Evolutionary conservation across 2,113 vertebrate species (phyloP).

Genomic region (Perognathus longimembris): DNA sequence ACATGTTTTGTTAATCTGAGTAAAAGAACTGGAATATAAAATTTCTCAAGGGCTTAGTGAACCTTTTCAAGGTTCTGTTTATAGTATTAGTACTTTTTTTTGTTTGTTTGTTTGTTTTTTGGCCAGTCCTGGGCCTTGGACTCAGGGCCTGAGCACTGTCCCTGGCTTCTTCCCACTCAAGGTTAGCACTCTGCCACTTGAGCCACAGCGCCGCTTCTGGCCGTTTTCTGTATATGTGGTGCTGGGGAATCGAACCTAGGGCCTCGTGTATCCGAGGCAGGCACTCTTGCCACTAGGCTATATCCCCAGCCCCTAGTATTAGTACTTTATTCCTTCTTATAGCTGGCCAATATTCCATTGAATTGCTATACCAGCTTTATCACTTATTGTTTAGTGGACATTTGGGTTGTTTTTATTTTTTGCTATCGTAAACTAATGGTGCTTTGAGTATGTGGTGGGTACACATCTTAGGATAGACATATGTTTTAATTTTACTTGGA

Average conservation of each 20-base stretch:
- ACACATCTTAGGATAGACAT: neutral
- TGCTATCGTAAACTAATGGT: neutral
- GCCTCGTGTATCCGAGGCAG: too few relatives aligned
- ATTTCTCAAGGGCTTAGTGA: neutral
- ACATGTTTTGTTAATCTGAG: constrained; percentile 24
- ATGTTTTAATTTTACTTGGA: constrained; percentile 29
- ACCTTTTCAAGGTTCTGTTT: constrained; percentile 22
- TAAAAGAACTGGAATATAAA: constrained; percentile 1
- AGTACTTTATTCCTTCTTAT: constrained; percentile 31
- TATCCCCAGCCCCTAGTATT: too few relatives aligned
- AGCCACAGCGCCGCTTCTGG: too few relatives aligned
- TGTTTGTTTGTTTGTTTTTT: too few relatives aligned
- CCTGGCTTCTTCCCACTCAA: too few relatives aligned
- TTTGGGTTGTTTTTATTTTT: constrained; percentile 28
- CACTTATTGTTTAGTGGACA: neutral
- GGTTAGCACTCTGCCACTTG: too few relatives aligned
- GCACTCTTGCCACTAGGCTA: too few relatives aligned
- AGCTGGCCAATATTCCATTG: neutral
- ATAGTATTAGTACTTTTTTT: too few relatives aligned
- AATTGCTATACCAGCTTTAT: neutral
- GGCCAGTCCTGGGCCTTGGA: too few relatives aligned
- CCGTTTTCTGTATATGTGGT: too few relatives aligned
- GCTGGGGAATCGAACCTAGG: too few relatives aligned
- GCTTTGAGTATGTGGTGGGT: neutral
- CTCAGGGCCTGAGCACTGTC: too few relatives aligned